Base-by-base conservation (phyloP, 2,797 vertebrate genomes). In the Lepidocolaptes lacrymiger region DNA sequence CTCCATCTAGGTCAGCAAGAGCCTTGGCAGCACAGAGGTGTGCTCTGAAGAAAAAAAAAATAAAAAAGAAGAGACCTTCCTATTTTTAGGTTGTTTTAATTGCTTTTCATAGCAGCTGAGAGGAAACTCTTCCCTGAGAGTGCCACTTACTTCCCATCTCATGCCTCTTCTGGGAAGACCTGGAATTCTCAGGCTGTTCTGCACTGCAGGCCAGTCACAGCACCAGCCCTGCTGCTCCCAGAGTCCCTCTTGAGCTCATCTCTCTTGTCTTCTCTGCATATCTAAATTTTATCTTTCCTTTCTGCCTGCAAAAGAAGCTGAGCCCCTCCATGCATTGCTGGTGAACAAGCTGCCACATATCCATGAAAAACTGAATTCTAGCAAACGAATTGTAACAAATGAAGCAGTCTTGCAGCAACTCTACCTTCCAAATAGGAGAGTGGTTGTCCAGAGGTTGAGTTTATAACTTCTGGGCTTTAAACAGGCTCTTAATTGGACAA, bases 391-490 rank as follows among this genome's bases (percentile, higher is more conserved):
- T 32, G 63, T 80, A 89, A 69, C 13, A 72, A 69, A 15, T 21
- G 18, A 41, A 63, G 28, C 37, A 16, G 22, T 34, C 69, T 51
- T 83, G 46, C 68, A 96, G 56, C 12, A 85, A 6, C 26, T 63
- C 59, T 54, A 37, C 48, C 63, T 75, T 77, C 73, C 51, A 77
- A 37, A 37, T 49, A 22, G 28, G 77, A 74, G 7, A 18, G 23
- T 55, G 34, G 22, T 1, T 64, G 30, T 58, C 41, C 80, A 88
- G 81, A 77, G 56, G 20, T 49, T 5, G 1, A 87, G 20, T 12
- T 92, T 66, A 21, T 30, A 85, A 52, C 2, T 61, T 68, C 44
- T 76, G 58, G 46, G 63, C 64, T 88, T 95, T 73, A 88, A 88
- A 71, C 3, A 3, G 49, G 44, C n/a, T 80, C 51, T 74, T 43